These are phyloP conservation scores for Gorsachius magnificus DNA, from an alignment of 2,797 vertebrate species.

Conservation along the genomic window DNA sequence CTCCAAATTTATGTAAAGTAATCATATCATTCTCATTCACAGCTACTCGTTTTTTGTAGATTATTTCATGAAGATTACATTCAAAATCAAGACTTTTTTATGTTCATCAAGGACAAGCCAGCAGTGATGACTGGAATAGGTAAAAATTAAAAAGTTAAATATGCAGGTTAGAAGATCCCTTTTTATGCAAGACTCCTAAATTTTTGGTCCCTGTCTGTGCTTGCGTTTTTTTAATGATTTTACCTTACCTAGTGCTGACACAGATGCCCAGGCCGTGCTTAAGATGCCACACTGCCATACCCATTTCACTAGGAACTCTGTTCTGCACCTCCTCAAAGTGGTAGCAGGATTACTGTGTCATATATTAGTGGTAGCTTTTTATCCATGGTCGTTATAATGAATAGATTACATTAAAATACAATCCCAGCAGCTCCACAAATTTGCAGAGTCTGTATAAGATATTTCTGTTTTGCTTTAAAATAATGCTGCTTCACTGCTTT, in stretches of 20 bases:
- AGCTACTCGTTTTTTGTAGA: not conserved
- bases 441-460: not conserved
- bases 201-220: not conserved
- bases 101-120: not conserved
- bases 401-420: not conserved
- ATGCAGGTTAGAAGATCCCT: not conserved
- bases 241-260: not conserved
- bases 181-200: not conserved
- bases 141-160: not conserved
- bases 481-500: not conserved
- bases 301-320: not conserved
- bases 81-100: not conserved
- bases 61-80: not conserved
- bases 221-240: not conserved
- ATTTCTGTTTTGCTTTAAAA: slow-evolving; percentile 16
- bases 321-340: not conserved
- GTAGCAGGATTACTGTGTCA: not conserved
- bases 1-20: not conserved
- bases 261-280: not conserved
- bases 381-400: not conserved
- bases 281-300: not conserved
- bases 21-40: not conserved
- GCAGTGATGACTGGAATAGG: not conserved
- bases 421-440: not conserved
- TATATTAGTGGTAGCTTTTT: not conserved